A percentile compares a stretch with the other conserved stretches of the same genome.
Conservation (phyloP, 53 echinoderm and acorn worm species). For the Astropecten irregularis region DNA sequence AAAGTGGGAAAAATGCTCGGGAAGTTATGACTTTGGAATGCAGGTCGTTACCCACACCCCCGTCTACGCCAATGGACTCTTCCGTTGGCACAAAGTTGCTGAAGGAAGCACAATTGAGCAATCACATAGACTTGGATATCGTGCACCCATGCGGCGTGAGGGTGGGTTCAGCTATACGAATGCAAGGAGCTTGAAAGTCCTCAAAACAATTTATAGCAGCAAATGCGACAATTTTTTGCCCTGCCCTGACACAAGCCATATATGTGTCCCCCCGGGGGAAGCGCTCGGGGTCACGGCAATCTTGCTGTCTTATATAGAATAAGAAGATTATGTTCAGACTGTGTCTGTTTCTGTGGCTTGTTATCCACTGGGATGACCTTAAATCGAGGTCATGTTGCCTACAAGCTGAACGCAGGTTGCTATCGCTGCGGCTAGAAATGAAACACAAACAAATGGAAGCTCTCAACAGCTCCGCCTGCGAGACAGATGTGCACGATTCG, state of each 20-base stretch:
- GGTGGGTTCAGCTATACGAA: background rate
- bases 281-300: background rate
- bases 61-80: slow-evolving; percentile 29
- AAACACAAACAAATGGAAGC: no score
- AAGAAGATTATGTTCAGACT: background rate
- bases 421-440: background rate
- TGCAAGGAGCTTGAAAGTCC: background rate
- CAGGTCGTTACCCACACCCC: slow-evolving; percentile 7
- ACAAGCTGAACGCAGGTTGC: background rate
- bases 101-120: slow-evolving; percentile 54
- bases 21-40: slow-evolving; percentile 20
- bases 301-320: background rate
- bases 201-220: slow-evolving; percentile 20
- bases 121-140: background rate
- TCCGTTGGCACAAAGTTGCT: slow-evolving; percentile 39
- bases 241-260: slow-evolving; percentile 20
- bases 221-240: slow-evolving; percentile 26
- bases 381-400: slow-evolving; percentile 9
- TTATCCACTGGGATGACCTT: background rate
- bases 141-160: slow-evolving; percentile 27
- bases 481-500: no score
- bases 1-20: background rate
- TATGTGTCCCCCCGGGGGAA: background rate
- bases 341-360: slow-evolving; percentile 20
- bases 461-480: no score